Evolutionary conservation across 2,113 vertebrate species (phyloP).

Genomic region (Myiopsitta monachus): DNA sequence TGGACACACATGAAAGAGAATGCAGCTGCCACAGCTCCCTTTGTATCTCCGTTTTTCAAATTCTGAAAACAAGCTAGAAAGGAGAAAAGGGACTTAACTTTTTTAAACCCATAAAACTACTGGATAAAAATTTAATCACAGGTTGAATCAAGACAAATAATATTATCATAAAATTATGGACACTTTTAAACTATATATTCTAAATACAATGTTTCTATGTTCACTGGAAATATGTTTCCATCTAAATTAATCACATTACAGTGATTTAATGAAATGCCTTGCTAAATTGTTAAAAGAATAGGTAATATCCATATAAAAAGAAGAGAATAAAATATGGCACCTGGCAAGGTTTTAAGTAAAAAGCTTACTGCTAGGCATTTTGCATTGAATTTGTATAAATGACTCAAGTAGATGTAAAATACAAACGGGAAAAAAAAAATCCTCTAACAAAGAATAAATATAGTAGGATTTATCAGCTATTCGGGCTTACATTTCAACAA

Average conservation of each 20-base stretch:
- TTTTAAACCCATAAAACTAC: constrained; percentile 28
- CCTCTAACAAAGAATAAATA: constrained; percentile 12
- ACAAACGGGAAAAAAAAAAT: constrained; percentile 18
- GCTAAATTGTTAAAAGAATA: constrained; percentile 55
- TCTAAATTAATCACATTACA: constrained; percentile 30
- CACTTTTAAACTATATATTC: constrained; percentile 9
- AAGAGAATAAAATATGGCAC: constrained; percentile 41
- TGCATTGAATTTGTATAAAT: constrained; percentile 58
- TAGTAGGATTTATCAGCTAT: constrained; percentile 33
- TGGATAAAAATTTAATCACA: constrained; percentile 1
- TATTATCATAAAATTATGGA: not conserved
- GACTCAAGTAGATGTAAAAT: constrained; percentile 40
- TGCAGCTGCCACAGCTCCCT: constrained; percentile 58
- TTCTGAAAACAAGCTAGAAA: constrained; percentile 60
- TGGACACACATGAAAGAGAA: constrained; percentile 65
- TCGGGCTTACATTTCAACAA: constrained; percentile 29
- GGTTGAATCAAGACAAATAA: constrained; percentile 25
- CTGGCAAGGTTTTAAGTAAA: constrained; percentile 38
- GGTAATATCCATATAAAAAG: constrained; percentile 64
- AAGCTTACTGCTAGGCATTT: constrained; percentile 36
- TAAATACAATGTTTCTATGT: not conserved
- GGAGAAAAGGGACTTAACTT: constrained; percentile 42
- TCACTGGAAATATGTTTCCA: constrained; percentile 35
- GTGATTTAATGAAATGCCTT: constrained; percentile 29
- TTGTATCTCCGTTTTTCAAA: constrained; percentile 55